These are phyloP conservation scores for Drosophila jambulina DNA, from an alignment of 1,140 invertebrate genomes.

Conservation along the genomic window DNA sequence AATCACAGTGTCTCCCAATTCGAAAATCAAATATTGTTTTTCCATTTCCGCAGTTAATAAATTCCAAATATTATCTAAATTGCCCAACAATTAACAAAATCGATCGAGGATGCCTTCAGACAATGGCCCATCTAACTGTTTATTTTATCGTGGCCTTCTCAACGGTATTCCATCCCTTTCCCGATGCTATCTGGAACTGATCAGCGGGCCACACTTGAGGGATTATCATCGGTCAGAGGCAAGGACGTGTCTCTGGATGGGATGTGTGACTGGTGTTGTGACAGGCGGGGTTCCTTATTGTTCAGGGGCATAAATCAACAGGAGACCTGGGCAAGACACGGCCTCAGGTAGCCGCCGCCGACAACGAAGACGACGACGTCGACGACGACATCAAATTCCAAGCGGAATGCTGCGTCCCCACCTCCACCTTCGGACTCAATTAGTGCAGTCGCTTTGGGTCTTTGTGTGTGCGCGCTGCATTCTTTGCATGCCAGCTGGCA, in stretches of 20 bases:
- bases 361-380: slow-evolving; percentile 13
- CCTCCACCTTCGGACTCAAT: slow-evolving; percentile 63
- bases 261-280: slow-evolving; percentile 67
- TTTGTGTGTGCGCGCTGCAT: slow-evolving; percentile 63
- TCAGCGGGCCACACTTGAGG: slow-evolving; percentile 42
- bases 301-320: slow-evolving; percentile 74
- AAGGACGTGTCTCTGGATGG: slow-evolving; percentile 68
- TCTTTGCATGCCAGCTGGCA: slow-evolving; percentile 77
- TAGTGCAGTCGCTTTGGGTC: slow-evolving; percentile 57
- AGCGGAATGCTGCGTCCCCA: slow-evolving; percentile 45
- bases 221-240: slow-evolving; percentile 47
- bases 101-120: neutral
- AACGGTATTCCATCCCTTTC: slow-evolving; percentile 57
- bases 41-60: slow-evolving; percentile 14
- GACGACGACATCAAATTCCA: slow-evolving; percentile 61
- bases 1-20: too few species aligned
- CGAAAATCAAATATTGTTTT: neutral
- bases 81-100: slow-evolving; percentile 11
- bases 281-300: slow-evolving; percentile 58
- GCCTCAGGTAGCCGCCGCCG: slow-evolving; percentile 60
- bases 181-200: slow-evolving; percentile 46
- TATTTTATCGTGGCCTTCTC: slow-evolving; percentile 53
- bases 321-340: slow-evolving; percentile 53
- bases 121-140: slow-evolving; percentile 35
- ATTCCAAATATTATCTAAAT: slow-evolving; percentile 41